Conservation (phyloP, 2,113 vertebrate genomes). For the Etheostoma cragini region DNA sequence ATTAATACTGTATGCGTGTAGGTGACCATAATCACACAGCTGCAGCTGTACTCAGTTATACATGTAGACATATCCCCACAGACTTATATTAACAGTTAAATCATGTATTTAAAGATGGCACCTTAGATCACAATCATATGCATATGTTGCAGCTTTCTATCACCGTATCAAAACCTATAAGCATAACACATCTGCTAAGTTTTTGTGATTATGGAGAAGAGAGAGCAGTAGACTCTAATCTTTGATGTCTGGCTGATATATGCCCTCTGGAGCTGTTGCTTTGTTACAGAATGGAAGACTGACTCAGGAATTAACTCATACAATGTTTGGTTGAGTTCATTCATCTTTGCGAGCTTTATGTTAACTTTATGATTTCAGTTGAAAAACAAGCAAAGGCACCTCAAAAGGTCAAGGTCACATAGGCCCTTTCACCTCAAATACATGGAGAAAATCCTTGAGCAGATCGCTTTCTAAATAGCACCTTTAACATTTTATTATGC, state of each 20-base stretch:
- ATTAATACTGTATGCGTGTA: neutral
- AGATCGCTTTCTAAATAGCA: neutral
- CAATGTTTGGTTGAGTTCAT: slow-evolving; percentile 7
- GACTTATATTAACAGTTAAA: neutral
- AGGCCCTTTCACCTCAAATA: neutral
- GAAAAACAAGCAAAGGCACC: neutral
- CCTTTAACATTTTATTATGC: neutral
- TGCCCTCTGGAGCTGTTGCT: slow-evolving; percentile 20
- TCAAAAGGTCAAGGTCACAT: slow-evolving; percentile 35
- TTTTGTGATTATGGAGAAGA: slow-evolving; percentile 36
- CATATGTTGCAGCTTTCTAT: neutral
- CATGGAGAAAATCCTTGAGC: neutral
- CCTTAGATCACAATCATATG: neutral
- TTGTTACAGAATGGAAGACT: slow-evolving; percentile 26
- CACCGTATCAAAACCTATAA: neutral
- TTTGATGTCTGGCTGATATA: slow-evolving; percentile 23
- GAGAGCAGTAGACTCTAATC: slow-evolving; percentile 33
- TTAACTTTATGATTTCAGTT: neutral
- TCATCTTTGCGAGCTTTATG: neutral
- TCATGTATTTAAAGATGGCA: neutral
- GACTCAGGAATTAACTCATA: slow-evolving; percentile 33
- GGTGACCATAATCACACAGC: neutral
- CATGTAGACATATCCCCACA: neutral
- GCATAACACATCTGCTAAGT: slow-evolving; percentile 1
- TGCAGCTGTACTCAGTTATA: neutral